Percentiles rank a stretch among this genome's conserved stretches.
phyloP scores from a whole-genome alignment of 2,888 invertebrate species.

The Eupithecia centaureata region DNA sequence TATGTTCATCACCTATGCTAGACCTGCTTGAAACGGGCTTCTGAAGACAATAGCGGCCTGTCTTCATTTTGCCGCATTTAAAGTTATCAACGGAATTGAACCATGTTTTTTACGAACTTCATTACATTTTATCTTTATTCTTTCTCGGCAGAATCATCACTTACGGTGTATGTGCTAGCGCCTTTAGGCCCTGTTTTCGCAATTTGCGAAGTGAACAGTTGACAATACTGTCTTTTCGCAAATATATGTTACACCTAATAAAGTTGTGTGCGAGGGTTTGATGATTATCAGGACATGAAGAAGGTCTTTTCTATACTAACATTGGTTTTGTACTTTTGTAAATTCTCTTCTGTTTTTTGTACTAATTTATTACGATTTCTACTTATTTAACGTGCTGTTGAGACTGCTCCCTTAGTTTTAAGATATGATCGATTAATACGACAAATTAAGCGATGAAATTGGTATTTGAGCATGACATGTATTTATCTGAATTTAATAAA shows the following conservation, averaged over 20 bases:
- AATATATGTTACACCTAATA: background rate
- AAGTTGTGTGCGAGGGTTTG: too few relatives aligned
- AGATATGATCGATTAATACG: conserved; percentile 55
- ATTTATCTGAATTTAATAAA: conserved; percentile 75
- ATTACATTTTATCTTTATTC: background rate
- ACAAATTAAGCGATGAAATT: conserved; percentile 59
- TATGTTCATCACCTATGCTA: background rate
- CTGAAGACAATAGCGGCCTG: background rate
- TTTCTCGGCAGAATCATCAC: background rate
- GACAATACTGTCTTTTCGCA: background rate
- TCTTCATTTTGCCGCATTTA: too few relatives aligned
- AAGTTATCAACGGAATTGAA: too few relatives aligned
- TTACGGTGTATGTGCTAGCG: background rate
- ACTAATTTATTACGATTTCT: background rate
- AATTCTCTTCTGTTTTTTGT: background rate
- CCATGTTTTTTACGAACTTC: background rate
- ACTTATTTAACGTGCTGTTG: background rate
- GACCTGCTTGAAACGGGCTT: background rate
- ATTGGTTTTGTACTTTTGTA: background rate
- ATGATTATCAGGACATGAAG: background rate
- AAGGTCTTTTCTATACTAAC: background rate
- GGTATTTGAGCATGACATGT: conserved; percentile 23
- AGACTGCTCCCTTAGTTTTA: conserved; percentile 9
- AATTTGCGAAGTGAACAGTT: background rate
- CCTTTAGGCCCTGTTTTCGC: background rate